Evolutionary conservation across 2,113 vertebrate genomes (phyloP).

Genomic region (Agelaius phoeniceus): DNA sequence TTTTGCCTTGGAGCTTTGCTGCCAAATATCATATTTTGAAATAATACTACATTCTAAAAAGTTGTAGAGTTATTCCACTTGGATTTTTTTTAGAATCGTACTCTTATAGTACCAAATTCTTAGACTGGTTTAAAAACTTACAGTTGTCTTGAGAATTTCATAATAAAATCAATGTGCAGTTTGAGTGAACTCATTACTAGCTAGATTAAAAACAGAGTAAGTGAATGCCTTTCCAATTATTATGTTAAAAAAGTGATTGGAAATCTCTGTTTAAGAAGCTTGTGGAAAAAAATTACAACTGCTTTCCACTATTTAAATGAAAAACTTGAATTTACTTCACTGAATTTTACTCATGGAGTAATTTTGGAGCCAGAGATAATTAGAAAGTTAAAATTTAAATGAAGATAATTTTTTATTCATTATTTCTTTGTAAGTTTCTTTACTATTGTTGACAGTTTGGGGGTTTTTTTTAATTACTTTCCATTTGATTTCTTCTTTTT

Average conservation of each 20-base stretch:
- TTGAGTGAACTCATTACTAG: not conserved
- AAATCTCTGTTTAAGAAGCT: not conserved
- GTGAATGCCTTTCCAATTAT: not conserved
- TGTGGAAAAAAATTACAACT: fast-evolving
- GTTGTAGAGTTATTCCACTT: not conserved
- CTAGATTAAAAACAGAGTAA: not conserved
- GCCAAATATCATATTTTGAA: not conserved
- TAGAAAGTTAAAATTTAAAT: not conserved
- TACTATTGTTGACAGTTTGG: not conserved
- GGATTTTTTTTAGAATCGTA: not conserved
- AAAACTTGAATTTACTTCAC: not conserved
- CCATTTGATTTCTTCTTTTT: not conserved
- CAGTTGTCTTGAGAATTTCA: not conserved
- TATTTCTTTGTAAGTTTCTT: not conserved
- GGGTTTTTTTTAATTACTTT: fast-evolving
- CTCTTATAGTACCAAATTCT: not conserved
- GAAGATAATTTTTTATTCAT: not conserved
- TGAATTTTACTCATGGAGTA: not conserved
- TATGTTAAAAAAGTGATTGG: not conserved
- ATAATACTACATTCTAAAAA: not conserved
- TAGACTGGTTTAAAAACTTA: not conserved
- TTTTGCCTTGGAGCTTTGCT: not conserved
- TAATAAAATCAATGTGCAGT: not conserved
- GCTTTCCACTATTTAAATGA: not conserved
- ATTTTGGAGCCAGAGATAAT: not conserved